phyloP scores from a whole-genome alignment of 2,797 vertebrate genomes.

The Psittacula echo region DNA sequence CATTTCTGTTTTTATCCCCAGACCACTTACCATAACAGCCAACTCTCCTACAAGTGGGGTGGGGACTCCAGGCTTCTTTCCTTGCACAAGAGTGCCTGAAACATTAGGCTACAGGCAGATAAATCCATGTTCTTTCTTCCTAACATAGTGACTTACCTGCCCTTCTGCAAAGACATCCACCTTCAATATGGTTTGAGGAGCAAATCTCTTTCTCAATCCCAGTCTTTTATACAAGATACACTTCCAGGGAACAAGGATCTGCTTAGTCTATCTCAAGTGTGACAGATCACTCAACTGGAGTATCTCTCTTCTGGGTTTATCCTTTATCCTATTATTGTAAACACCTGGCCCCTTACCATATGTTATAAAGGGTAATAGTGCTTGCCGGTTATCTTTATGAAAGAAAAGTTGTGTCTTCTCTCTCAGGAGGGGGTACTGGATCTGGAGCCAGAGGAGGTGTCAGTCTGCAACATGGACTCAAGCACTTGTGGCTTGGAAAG shows the following conservation, averaged over 20 bases:
- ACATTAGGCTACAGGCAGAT: neutral
- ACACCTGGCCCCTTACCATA: neutral
- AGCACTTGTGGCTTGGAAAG: neutral
- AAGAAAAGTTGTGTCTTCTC: neutral
- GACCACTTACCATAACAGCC: neutral
- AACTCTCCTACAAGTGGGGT: neutral
- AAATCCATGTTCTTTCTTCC: neutral
- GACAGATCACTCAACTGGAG: neutral
- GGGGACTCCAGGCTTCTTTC: neutral
- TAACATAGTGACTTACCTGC: neutral
- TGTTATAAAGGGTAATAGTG: neutral
- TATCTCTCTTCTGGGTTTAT: neutral
- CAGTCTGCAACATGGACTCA: neutral
- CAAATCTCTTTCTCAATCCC: neutral
- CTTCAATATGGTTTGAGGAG: neutral
- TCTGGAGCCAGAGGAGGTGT: neutral
- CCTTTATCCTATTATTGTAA: neutral
- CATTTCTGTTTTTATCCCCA: neutral
- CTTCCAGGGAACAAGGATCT: neutral
- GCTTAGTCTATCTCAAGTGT: neutral
- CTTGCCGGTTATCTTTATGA: neutral
- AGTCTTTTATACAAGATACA: neutral
- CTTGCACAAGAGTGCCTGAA: neutral
- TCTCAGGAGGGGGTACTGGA: neutral
- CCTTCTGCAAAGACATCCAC: neutral